phyloP scores from a whole-genome alignment of 2,797 vertebrate genomes.

The Enteromius unitaeniatus region DNA sequence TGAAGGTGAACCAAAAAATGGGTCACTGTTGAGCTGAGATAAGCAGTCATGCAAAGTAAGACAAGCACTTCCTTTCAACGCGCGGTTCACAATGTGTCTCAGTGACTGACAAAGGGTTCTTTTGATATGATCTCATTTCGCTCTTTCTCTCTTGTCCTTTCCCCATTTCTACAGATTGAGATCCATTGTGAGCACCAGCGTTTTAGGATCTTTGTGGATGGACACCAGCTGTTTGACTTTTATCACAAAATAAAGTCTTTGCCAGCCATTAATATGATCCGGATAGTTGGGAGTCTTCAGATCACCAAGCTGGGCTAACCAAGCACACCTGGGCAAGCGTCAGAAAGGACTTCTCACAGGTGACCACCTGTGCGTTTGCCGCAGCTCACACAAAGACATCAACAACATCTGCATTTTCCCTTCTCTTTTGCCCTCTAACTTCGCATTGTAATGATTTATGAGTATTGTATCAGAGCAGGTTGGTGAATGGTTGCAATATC shows the following conservation, averaged over 20 bases:
- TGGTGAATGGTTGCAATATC: slow-evolving; percentile 60
- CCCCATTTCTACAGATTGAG: slow-evolving; percentile 84
- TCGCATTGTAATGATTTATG: slow-evolving; percentile 31
- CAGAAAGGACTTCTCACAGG: slow-evolving; percentile 70
- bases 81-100: slow-evolving; percentile 27
- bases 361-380: slow-evolving; percentile 65
- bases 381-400: slow-evolving; percentile 57
- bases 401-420: slow-evolving; percentile 62
- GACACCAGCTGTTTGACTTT: slow-evolving; percentile 99
- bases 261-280: slow-evolving; percentile 92
- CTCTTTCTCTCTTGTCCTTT: background rate
- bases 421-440: slow-evolving; percentile 48
- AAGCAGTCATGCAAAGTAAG: slow-evolving; percentile 54
- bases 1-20: slow-evolving; percentile 53
- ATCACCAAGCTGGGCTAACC: slow-evolving; percentile 96
- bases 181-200: slow-evolving; percentile 98
- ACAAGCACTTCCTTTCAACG: slow-evolving; percentile 52
- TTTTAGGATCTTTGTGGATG: slow-evolving; percentile 98
- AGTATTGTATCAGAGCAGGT: slow-evolving; percentile 48
- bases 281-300: slow-evolving; percentile 95
- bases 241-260: slow-evolving; percentile 97
- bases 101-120: slow-evolving; percentile 35
- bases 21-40: slow-evolving; percentile 61
- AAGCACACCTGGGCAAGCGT: slow-evolving; percentile 54
- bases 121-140: slow-evolving; percentile 28